A percentile compares a stretch with the other conserved stretches of the same genome.
Conservation (phyloP, 1,140 invertebrate genomes). For the Trichonephila inaurata region DNA sequence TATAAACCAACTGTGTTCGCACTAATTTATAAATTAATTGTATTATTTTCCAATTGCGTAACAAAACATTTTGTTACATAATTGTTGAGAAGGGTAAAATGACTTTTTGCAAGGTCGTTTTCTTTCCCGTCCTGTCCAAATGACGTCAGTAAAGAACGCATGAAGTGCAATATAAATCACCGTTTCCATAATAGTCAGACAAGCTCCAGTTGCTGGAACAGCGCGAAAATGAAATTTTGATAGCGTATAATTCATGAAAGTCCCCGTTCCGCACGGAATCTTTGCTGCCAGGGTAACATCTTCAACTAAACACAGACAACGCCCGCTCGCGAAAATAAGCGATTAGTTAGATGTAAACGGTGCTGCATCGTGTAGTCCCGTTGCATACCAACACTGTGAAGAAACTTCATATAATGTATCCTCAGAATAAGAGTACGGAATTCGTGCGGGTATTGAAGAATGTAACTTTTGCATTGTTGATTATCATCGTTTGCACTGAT, state of each 20-base stretch:
- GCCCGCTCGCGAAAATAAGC: not conserved
- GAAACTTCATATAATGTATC: not conserved
- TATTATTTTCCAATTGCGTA: too few relatives aligned
- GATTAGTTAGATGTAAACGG: conserved; percentile 6
- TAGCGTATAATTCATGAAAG: conserved; percentile 55
- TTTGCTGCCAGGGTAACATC: conserved; percentile 70
- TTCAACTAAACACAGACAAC: conserved; percentile 73
- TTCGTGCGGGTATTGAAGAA: not conserved
- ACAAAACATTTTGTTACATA: too few relatives aligned
- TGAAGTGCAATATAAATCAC: not conserved
- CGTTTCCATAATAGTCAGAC: not conserved
- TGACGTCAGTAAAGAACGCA: not conserved
- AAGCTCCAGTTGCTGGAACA: conserved; percentile 60
- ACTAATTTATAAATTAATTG: too few relatives aligned
- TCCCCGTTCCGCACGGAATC: conserved; percentile 44
- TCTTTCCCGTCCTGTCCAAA: not conserved
- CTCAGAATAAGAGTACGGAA: not conserved
- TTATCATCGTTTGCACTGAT: not conserved
- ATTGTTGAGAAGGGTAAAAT: too few relatives aligned
- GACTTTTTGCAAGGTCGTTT: not conserved
- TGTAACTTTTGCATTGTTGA: not conserved
- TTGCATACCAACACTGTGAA: too few relatives aligned
- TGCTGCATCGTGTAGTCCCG: not conserved
- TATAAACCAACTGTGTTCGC: too few relatives aligned
- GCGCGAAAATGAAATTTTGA: conserved; percentile 66